These are phyloP conservation scores for Phoenicopterus ruber DNA, from an alignment of 2,113 vertebrate genomes.

Conservation along the genomic window DNA sequence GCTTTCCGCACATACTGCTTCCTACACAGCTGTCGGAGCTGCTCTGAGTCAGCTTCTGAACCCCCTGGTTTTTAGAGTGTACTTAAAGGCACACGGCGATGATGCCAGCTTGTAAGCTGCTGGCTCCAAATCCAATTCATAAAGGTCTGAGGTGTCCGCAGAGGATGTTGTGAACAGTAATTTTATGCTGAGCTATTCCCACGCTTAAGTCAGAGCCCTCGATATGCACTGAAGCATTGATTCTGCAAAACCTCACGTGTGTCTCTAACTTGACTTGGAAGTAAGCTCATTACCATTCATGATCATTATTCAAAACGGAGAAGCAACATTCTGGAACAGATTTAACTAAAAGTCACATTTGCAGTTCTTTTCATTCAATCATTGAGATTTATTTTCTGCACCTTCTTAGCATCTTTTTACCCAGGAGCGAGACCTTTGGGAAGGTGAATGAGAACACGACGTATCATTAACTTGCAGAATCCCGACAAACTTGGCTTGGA, in stretches of 20 bases:
- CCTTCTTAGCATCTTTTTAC: background rate
- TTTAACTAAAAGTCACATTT: background rate
- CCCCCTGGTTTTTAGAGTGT: background rate
- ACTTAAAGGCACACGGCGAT: background rate
- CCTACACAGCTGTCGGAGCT: slow-evolving; percentile 22
- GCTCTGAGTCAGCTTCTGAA: slow-evolving; percentile 41
- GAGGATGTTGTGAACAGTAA: background rate
- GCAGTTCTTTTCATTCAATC: background rate
- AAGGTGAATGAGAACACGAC: background rate
- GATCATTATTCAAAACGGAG: background rate
- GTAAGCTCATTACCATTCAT: background rate
- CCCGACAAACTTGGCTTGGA: background rate
- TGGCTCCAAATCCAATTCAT: background rate
- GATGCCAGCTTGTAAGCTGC: background rate
- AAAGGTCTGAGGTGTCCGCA: background rate
- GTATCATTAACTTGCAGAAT: background rate
- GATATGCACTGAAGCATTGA: background rate
- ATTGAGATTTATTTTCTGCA: background rate
- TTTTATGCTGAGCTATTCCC: slow-evolving; percentile 3
- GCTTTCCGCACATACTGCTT: background rate
- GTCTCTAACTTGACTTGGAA: background rate
- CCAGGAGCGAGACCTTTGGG: background rate
- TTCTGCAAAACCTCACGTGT: background rate
- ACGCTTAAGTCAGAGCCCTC: background rate
- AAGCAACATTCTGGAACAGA: background rate